Conservation (phyloP, 2,113 vertebrate species). For the Ahaetulla prasina region DNA sequence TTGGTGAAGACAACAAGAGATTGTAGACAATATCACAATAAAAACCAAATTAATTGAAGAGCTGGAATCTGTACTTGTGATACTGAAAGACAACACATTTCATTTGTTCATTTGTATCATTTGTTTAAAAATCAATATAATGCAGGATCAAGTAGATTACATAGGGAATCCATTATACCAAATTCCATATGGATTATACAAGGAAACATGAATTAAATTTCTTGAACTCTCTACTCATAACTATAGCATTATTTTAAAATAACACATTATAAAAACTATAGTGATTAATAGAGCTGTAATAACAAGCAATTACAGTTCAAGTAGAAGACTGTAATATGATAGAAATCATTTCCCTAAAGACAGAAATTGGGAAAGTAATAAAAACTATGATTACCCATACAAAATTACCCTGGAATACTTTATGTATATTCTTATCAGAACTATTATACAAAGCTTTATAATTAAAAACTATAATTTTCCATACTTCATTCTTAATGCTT, state of each 20-base stretch:
- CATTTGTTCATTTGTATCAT: background rate
- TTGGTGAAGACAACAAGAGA: background rate
- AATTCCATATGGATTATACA: background rate
- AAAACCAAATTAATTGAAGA: background rate
- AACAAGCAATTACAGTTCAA: constrained; percentile 3
- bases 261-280: background rate
- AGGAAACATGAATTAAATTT: background rate
- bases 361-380: constrained; percentile 2
- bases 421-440: constrained; percentile 5
- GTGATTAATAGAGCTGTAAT: constrained; percentile 10
- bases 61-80: background rate
- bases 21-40: background rate
- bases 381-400: background rate
- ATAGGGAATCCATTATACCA: background rate
- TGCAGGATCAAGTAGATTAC: background rate
- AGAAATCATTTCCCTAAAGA: constrained; percentile 17
- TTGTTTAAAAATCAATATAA: background rate
- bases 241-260: background rate
- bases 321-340: background rate
- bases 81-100: background rate
- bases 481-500: background rate
- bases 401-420: background rate
- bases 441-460: constrained; percentile 25
- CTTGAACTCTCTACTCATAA: constrained; percentile 1
- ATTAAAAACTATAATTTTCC: constrained; percentile 25